Evolutionary conservation across 2,113 vertebrate species (phyloP).

Genomic region (Apeltes quadracus): DNA sequence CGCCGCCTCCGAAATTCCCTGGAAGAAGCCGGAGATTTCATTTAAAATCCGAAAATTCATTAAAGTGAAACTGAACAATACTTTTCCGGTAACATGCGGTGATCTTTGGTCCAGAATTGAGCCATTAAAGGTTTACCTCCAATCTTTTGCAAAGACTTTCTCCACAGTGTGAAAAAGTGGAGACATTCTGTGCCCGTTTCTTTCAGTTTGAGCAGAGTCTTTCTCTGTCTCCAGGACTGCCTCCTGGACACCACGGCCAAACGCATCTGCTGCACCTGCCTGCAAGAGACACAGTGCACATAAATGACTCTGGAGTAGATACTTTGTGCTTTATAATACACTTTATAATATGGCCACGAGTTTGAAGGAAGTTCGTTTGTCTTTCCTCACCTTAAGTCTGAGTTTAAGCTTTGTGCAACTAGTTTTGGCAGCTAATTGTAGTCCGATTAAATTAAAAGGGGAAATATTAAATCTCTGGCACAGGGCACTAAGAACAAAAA

Average conservation of each 20-base stretch:
- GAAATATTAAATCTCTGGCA: not conserved
- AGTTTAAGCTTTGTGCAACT: not conserved
- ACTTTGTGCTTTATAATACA: not conserved
- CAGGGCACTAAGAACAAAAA: not conserved
- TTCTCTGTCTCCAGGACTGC: slow-evolving; percentile 72
- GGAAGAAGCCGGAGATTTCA: not conserved
- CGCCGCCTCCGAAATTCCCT: slow-evolving; percentile 90
- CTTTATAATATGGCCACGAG: not conserved
- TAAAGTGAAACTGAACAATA: not conserved
- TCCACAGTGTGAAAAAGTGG: slow-evolving; percentile 73
- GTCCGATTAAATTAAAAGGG: not conserved
- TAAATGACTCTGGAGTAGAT: not conserved
- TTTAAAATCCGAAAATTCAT: not conserved
- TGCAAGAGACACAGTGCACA: slow-evolving; percentile 41
- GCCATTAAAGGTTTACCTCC: slow-evolving; percentile 70
- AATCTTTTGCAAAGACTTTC: slow-evolving; percentile 77
- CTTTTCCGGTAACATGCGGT: not conserved
- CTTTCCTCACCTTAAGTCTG: not conserved
- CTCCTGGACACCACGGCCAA: slow-evolving; percentile 60
- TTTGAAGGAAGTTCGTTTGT: not conserved
- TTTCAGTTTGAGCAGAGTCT: slow-evolving; percentile 51
- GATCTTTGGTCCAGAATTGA: not conserved
- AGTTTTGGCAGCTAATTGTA: too few species aligned
- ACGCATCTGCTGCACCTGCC: slow-evolving; percentile 76
- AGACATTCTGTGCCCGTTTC: slow-evolving; percentile 34